phyloP scores from a whole-genome alignment of 23 tunicate genomes.

The Oikopleura dioica region DNA sequence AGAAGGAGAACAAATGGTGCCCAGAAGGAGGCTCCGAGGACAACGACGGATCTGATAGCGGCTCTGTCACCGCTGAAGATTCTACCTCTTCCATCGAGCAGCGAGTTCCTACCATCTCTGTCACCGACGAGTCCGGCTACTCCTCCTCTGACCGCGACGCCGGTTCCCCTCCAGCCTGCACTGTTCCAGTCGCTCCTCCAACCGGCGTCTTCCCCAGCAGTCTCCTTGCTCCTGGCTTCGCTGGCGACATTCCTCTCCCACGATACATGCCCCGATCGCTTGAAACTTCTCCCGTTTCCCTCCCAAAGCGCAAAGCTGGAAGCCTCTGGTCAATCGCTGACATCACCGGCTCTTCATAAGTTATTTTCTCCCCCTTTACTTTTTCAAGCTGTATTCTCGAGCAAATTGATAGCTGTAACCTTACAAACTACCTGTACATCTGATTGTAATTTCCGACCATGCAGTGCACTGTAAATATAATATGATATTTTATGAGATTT shows the following conservation, averaged over 20 bases:
- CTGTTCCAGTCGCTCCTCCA: background rate
- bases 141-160: background rate
- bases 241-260: background rate
- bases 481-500: too few relatives aligned
- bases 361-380: too few relatives aligned
- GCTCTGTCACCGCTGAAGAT: background rate
- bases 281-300: background rate
- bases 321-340: background rate
- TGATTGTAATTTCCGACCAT: too few relatives aligned
- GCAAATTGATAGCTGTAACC: too few relatives aligned
- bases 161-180: background rate
- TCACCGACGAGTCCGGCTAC: background rate
- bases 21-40: background rate
- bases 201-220: background rate
- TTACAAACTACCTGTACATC: too few relatives aligned
- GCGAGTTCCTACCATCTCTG: background rate
- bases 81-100: background rate
- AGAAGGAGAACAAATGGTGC: constrained; percentile 54
- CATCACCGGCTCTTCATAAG: too few relatives aligned
- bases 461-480: too few relatives aligned
- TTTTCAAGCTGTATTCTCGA: too few relatives aligned
- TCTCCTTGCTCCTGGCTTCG: background rate
- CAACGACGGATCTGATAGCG: background rate
- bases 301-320: background rate
- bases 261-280: background rate